Evolutionary conservation across 2,797 vertebrate species (phyloP).

Genomic region (Microhierax caerulescens): DNA sequence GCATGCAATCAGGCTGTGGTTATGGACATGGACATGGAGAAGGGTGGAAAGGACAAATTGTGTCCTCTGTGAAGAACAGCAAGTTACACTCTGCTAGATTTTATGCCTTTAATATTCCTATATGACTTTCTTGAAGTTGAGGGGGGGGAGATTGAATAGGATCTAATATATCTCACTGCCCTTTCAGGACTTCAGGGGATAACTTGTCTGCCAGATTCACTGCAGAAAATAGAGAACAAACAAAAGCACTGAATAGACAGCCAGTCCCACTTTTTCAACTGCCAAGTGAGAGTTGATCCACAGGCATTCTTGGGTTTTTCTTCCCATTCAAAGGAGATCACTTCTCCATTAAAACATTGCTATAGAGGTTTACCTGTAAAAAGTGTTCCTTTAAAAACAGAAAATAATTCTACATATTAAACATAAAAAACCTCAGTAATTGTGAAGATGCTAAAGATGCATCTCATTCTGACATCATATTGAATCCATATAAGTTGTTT

Average conservation of each 20-base stretch:
- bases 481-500: not conserved
- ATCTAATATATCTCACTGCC: not conserved
- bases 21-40: not conserved
- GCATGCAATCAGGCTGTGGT: not conserved
- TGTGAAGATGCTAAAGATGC: not conserved
- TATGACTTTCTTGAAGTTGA: not conserved
- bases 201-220: not conserved
- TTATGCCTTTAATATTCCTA: not conserved
- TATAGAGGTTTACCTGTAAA: not conserved
- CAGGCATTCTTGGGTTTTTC: not conserved
- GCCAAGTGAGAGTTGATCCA: not conserved
- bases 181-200: not conserved
- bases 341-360: not conserved
- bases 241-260: not conserved
- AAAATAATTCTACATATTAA: not conserved
- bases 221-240: not conserved
- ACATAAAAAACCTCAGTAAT: not conserved
- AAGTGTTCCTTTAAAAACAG: not conserved
- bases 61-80: not conserved
- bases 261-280: not conserved
- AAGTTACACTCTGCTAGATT: not conserved
- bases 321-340: not conserved
- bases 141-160: not conserved
- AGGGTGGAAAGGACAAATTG: not conserved
- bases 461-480: not conserved